Percentiles rank a stretch among this genome's conserved stretches.
Conservation (phyloP, 2,888 invertebrate species). For the Megaustenia siamemsis region DNA sequence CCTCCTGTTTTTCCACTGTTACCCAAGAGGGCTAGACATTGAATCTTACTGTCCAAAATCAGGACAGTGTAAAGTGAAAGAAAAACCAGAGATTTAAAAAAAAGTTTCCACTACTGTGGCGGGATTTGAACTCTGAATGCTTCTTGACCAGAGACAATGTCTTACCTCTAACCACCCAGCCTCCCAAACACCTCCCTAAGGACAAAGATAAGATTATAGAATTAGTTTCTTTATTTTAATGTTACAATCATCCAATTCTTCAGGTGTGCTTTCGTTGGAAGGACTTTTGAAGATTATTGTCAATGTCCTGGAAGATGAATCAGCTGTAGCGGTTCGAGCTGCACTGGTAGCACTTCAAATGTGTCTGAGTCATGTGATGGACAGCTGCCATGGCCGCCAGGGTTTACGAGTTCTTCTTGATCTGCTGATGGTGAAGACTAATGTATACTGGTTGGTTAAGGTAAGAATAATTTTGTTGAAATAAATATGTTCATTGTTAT, state of each 20-base stretch:
- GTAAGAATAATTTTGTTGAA: slow-evolving; percentile 82
- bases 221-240: background rate
- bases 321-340: slow-evolving; percentile 88
- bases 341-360: slow-evolving; percentile 85
- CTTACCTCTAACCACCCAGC: background rate
- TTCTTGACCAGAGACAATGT: no score
- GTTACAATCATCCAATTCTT: background rate
- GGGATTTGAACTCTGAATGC: no score
- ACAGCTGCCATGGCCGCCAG: slow-evolving; percentile 84
- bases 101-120: no score
- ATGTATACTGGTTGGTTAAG: slow-evolving; percentile 92
- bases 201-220: no score
- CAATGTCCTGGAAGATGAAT: slow-evolving; percentile 81
- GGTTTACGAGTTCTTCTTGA: slow-evolving; percentile 84
- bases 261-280: slow-evolving; percentile 65
- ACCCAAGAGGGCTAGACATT: no score
- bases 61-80: no score
- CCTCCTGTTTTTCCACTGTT: no score
- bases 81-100: no score
- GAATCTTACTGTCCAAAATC: no score
- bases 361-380: slow-evolving; percentile 84
- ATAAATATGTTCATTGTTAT: no score
- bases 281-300: slow-evolving; percentile 74
- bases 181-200: no score
- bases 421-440: slow-evolving; percentile 85